Conservation (phyloP, 2,113 vertebrate species). For the Hippoglossus stenolepis region DNA sequence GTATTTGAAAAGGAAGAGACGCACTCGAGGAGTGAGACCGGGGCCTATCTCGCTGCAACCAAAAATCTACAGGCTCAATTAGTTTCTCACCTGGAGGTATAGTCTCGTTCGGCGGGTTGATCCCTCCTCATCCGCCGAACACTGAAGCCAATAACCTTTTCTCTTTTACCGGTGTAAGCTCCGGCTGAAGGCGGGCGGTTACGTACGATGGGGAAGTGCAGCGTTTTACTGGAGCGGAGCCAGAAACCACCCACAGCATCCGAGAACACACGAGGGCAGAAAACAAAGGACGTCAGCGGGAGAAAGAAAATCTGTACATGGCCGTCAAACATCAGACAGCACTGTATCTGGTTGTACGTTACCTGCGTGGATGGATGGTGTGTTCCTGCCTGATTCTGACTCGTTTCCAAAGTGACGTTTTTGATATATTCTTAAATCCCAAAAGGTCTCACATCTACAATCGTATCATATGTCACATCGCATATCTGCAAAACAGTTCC, state of each 20-base stretch:
- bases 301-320: background rate
- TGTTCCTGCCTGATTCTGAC: background rate
- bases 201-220: conserved; percentile 23
- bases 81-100: conserved; percentile 60
- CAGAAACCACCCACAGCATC: conserved; percentile 43
- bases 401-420: too few relatives aligned
- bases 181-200: background rate
- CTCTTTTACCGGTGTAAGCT: conserved; percentile 22
- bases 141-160: conserved; percentile 48
- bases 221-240: conserved; percentile 28
- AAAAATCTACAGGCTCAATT: conserved; percentile 67
- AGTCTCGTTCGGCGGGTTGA: conserved; percentile 12
- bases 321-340: background rate
- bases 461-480: too few relatives aligned
- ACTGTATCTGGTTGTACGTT: background rate
- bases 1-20: conserved; percentile 35
- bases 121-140: conserved; percentile 44
- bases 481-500: background rate
- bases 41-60: conserved; percentile 7
- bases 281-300: background rate
- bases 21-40: conserved; percentile 12
- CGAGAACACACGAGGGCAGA: conserved; percentile 2
- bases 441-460: too few relatives aligned
- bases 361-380: background rate
- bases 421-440: too few relatives aligned